Base-by-base conservation (phyloP, 2,888 invertebrate genomes). In the Beris morrisii region DNA sequence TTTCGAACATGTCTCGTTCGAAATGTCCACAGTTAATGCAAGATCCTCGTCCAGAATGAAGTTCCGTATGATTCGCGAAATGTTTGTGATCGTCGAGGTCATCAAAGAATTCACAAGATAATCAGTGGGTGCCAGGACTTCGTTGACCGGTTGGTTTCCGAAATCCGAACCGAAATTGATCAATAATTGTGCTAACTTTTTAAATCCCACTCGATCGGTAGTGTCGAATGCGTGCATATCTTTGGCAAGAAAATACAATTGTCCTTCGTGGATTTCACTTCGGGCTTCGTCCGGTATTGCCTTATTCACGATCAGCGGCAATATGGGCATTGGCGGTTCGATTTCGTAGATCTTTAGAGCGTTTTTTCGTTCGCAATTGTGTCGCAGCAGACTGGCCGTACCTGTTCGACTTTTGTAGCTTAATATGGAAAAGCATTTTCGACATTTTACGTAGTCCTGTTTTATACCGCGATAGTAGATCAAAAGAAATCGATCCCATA, bases 401-500 rank as follows among this genome's bases (percentile, higher is more conserved):
- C 70, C 70, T 12, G 69, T 70, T 12, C 67, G 57, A 43, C 56
- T 61, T 52, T 68, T 68, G 65, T 70, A 69, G n/a, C 68, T 68
- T 15, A 70, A 44, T n/a, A 70, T 68, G 9, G 65, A 57, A 31
- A 56, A 65, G 32, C 70, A 70, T 38, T 61, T 64, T 5, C 67
- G 56, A 57, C 70, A 69, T 30, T 66, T 65, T 0, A 69, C 70
- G 54, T 65, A 70, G 56, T 67, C 67, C 46, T 68, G 69, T 50
- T 65, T 66, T 30, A 61, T 57, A 58, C 67, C 68, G 64, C 68
- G 66, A 68, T 70, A 70, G 44, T 63, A 66, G 22, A 70, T 69
- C 30, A 68, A 64, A 22, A 66, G 63, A 57, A 70, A 70, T 28
- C 66, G 61, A 58, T 66, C 65, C 70, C 70, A 70, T 4, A 67